Percentiles rank a stretch among this genome's conserved stretches.
These are phyloP conservation scores for Pipistrellus pipistrellus DNA, from an alignment of 2,797 vertebrate genomes.

Conservation along the genomic window DNA sequence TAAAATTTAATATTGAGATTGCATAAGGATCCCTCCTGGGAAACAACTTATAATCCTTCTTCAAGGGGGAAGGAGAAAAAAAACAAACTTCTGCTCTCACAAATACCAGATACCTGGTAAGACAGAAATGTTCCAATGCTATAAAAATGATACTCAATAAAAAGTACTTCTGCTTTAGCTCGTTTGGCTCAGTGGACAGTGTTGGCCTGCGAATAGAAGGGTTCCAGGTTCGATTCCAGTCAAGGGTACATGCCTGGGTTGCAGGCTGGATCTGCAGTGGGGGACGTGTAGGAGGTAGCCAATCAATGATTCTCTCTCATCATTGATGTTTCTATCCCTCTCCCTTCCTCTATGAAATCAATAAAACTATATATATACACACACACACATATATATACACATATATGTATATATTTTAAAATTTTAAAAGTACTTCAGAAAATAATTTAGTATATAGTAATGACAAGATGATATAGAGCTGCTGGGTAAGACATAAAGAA, in stretches of 20 bases:
- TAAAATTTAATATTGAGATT: slow-evolving; percentile 10
- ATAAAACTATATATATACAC: too few relatives aligned
- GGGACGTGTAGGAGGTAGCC: too few relatives aligned
- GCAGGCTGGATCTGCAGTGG: too few relatives aligned
- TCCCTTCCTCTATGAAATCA: too few relatives aligned
- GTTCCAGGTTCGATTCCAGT: too few relatives aligned
- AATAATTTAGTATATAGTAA: not conserved
- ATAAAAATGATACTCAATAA: not conserved
- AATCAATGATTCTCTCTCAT: too few relatives aligned
- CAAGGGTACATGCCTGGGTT: too few relatives aligned
- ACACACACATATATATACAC: too few relatives aligned
- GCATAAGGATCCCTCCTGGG: not conserved
- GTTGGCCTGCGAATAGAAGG: too few relatives aligned
- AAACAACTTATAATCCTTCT: not conserved
- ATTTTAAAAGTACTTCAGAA: not conserved
- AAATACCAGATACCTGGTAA: slow-evolving; percentile 8
- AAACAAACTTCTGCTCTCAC: not conserved
- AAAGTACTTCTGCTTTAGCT: not conserved
- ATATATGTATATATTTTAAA: too few relatives aligned
- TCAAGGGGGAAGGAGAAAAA: not conserved
- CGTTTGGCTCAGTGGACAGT: too few relatives aligned
- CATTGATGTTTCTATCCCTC: too few relatives aligned
- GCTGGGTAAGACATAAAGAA: not conserved
- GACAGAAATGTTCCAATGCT: slow-evolving; percentile 20
- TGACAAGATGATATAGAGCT: not conserved